phyloP scores from a whole-genome alignment of 2,113 vertebrate genomes.

The Semicossyphus pulcher region DNA sequence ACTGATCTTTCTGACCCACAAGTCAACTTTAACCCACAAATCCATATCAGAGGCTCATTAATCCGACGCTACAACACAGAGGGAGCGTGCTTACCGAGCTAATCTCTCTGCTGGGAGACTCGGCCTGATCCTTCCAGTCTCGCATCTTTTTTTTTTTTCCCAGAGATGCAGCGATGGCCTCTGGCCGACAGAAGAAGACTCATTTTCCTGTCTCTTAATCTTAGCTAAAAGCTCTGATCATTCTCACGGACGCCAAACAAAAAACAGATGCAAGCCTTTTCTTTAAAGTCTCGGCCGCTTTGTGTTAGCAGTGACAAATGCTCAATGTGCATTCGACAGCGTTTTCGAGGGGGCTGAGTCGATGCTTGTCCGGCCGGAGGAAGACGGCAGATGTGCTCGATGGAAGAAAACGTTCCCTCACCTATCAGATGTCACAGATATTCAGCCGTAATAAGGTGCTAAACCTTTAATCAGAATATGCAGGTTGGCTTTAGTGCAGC shows the following conservation, averaged over 20 bases:
- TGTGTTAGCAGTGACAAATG: not conserved
- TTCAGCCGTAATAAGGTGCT: slow-evolving; percentile 16
- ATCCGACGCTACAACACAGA: slow-evolving; percentile 42
- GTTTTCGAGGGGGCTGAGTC: not conserved
- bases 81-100: slow-evolving; percentile 31
- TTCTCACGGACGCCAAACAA: slow-evolving; percentile 50
- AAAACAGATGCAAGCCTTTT: slow-evolving; percentile 45
- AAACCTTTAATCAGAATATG: slow-evolving; percentile 41
- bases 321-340: not conserved
- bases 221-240: slow-evolving; percentile 28
- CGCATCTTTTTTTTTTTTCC: slow-evolving; percentile 35
- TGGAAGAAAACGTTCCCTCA: not conserved
- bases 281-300: slow-evolving; percentile 15
- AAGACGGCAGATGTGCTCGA: not conserved
- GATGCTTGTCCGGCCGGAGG: not conserved
- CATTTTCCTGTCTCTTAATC: slow-evolving; percentile 48
- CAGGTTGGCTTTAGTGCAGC: slow-evolving; percentile 22
- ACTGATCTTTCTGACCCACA: slow-evolving; percentile 39
- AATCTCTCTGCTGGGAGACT: slow-evolving; percentile 54
- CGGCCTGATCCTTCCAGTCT: slow-evolving; percentile 39
- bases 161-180: slow-evolving; percentile 25
- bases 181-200: slow-evolving; percentile 20
- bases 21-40: slow-evolving; percentile 60
- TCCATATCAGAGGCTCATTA: slow-evolving; percentile 49
- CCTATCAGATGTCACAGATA: slow-evolving; percentile 11